Base-by-base conservation (phyloP, 2,113 vertebrate genomes). In the Mystacornis crossleyi region DNA sequence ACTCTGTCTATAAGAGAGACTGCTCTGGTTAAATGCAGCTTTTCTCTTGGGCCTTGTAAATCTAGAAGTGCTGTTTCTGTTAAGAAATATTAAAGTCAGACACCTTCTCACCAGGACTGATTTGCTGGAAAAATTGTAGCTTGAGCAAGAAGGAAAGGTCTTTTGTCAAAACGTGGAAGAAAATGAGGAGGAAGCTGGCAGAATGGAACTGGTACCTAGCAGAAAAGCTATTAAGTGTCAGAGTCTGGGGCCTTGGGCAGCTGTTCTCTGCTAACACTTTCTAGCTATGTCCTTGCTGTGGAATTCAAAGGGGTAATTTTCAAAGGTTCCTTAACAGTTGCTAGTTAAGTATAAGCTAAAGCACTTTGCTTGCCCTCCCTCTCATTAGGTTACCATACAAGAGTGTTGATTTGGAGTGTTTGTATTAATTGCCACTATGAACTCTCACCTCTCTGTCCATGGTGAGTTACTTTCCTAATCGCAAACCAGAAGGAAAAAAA, bases 81-180 rank as follows among this genome's bases (percentile, higher is more conserved):
- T 90, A 88, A 72, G 86, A 75, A 96, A 95, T 93, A 91, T 11
- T 80, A 54, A 81, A 96, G 90, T 95, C 86, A 95, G 58, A 72
- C 84, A 90, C 87, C 65, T 81, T 81, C 93, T 72, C 70, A 86
- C 53, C 66, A 72, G 36, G 31, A 38, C 65, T 72, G 86, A 48
- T 55, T 94, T 81, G 42, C 84, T 87, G 89, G 54, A 67, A 93
- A 96, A 96, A 64, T 20, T 80, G 62, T 65, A 80, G 34, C 50
- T 82, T 65, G 50, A 80, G 31, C n/a, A 86, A 66, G 45, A 85
- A 90, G 78, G 84, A 93, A 69, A 85, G 81, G 70, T 26, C 15
- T 87, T 75, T 93, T 75, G 26, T 93, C 71, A 82, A 79, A 94
- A 75, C 24, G 62, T 94, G 62, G 42, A 91, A 75, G 54, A 85